phyloP scores from a whole-genome alignment of 1,140 invertebrate species.

The Paramacrobiotus metropolitanus region DNA sequence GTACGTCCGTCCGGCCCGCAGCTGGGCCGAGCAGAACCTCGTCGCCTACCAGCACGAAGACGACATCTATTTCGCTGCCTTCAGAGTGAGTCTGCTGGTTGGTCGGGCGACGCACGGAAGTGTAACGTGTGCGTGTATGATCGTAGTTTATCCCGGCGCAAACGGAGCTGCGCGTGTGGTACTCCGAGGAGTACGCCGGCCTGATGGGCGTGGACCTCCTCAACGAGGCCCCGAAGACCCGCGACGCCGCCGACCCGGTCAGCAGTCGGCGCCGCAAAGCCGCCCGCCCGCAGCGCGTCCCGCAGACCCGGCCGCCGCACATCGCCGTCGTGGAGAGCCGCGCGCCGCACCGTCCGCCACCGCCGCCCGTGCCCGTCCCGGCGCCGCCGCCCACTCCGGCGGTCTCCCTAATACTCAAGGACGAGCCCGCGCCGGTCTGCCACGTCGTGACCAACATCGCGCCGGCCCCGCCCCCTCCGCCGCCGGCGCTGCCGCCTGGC shows the following conservation, averaged over 20 bases:
- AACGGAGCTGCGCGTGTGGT: neutral
- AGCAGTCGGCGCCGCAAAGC: too few species aligned
- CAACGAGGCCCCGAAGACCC: neutral
- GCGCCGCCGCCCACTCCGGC: too few species aligned
- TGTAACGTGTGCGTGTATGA: neutral
- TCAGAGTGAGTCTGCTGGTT: neutral
- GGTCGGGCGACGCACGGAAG: neutral
- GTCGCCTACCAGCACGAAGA: neutral
- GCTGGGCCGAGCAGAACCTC: neutral
- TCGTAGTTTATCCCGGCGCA: neutral
- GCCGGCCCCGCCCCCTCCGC: too few species aligned
- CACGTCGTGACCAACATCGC: too few species aligned
- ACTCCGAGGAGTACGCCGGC: neutral
- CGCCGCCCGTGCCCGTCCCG: too few species aligned
- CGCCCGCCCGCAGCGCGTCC: too few species aligned
- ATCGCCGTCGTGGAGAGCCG: neutral
- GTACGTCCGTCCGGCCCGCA: neutral
- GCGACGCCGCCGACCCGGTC: neutral
- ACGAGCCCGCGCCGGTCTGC: too few species aligned
- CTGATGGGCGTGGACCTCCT: neutral
- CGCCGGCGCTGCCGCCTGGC: too few species aligned
- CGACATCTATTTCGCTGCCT: neutral
- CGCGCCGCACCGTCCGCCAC: too few species aligned
- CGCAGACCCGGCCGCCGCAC: neutral
- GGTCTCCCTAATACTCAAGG: too few species aligned